These are phyloP conservation scores for Falco columbarius DNA, from an alignment of 2,797 vertebrate genomes.

Conservation along the genomic window DNA sequence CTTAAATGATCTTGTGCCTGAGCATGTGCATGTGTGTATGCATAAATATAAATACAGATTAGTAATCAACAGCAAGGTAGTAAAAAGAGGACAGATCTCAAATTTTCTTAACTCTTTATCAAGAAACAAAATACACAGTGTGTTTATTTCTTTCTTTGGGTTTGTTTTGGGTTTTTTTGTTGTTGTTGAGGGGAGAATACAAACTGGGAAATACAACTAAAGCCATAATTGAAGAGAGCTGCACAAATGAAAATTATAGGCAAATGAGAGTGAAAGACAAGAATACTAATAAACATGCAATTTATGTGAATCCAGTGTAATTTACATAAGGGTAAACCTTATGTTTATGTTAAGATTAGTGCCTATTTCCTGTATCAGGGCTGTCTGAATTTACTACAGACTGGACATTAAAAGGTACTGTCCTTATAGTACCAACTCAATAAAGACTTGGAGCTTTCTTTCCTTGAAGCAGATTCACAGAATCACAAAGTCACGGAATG, in stretches of 20 bases:
- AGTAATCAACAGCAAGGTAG: neutral
- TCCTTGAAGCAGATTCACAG: neutral
- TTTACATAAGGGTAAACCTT: neutral
- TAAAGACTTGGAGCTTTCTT: neutral
- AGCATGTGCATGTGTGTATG: neutral
- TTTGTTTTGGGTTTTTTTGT: neutral
- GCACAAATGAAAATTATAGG: neutral
- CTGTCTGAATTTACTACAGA: neutral
- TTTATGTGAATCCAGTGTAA: neutral
- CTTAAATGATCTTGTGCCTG: neutral
- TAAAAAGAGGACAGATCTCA: neutral
- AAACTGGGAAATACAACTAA: neutral
- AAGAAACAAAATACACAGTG: neutral
- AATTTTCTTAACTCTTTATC: neutral
- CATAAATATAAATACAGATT: neutral
- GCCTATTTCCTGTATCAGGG: neutral
- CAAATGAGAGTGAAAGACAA: neutral
- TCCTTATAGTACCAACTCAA: neutral
- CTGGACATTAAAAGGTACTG: neutral
- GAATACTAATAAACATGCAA: neutral
- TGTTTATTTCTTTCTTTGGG: neutral
- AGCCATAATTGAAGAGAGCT: neutral
- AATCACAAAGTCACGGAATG: neutral
- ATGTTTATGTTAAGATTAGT: neutral
- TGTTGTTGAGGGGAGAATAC: neutral